phyloP scores from a whole-genome alignment of 2,888 invertebrate species.

The Mesopsocus fuscifrons region DNA sequence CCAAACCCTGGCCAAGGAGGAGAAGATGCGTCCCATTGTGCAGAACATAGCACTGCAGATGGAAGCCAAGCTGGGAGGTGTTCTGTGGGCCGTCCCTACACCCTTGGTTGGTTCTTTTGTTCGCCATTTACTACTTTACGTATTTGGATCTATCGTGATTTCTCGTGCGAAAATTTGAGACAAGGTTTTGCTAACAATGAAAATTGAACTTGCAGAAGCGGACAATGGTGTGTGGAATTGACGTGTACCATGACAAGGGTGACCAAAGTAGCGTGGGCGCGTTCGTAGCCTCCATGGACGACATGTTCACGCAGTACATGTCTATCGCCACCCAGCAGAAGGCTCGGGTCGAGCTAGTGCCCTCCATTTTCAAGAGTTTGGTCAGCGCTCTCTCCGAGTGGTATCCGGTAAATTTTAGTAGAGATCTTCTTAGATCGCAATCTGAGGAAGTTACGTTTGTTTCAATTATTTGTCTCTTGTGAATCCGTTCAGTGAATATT shows the following conservation, averaged over 20 bases:
- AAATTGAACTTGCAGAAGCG: slow-evolving; percentile 27
- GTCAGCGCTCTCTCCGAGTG: slow-evolving; percentile 46
- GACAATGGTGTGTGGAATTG: slow-evolving; percentile 78
- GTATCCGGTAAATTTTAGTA: slow-evolving; percentile 35
- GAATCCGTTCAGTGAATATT: no score
- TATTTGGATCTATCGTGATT: no score
- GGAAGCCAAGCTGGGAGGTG: slow-evolving; percentile 87
- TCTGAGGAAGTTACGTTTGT: no score
- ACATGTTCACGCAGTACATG: slow-evolving; percentile 57
- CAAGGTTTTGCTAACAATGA: no score
- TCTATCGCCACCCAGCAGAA: slow-evolving; percentile 51
- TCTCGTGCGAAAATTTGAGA: no score
- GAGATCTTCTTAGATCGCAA: no score
- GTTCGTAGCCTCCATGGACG: slow-evolving; percentile 64
- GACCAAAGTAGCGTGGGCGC: slow-evolving; percentile 49
- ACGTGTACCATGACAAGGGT: slow-evolving; percentile 59
- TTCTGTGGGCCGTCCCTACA: slow-evolving; percentile 68
- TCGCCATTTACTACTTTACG: no score
- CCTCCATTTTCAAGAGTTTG: slow-evolving; percentile 48
- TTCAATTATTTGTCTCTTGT: no score
- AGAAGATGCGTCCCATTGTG: slow-evolving; percentile 52
- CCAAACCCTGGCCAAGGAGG: slow-evolving; percentile 20
- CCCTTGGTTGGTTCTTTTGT: slow-evolving; percentile 45
- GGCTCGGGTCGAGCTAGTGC: slow-evolving; percentile 53
- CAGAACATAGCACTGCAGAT: slow-evolving; percentile 87